Conservation (phyloP, 2,797 vertebrate species). For the Phoxinus dragarum region DNA sequence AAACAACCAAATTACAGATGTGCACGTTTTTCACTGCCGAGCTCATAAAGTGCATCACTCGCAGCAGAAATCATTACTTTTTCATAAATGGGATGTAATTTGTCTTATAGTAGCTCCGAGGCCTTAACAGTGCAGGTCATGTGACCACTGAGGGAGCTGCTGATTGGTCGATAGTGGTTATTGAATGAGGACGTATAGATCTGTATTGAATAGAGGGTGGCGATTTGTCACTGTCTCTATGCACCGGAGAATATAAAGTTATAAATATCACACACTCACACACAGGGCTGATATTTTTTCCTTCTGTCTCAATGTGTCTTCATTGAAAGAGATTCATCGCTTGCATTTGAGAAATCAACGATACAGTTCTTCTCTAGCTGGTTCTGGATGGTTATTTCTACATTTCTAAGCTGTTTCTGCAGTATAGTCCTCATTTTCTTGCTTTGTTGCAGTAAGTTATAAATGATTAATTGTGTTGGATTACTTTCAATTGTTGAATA, state of each 20-base stretch:
- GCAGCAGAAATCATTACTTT: constrained; percentile 81
- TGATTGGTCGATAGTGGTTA: constrained; percentile 65
- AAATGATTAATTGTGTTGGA: not conserved
- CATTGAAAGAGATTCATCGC: constrained; percentile 68
- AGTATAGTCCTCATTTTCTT: not conserved
- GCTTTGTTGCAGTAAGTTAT: not conserved
- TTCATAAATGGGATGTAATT: constrained; percentile 82
- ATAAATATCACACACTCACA: constrained; percentile 43
- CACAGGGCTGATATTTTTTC: constrained; percentile 45
- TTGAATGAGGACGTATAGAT: constrained; percentile 58
- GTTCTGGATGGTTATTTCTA: not conserved
- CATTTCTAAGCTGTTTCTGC: not conserved
- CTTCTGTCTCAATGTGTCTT: constrained; percentile 58
- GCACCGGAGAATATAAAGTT: constrained; percentile 52
- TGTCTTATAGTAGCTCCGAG: constrained; percentile 72
- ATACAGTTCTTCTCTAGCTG: not conserved
- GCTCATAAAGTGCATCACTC: constrained; percentile 74
- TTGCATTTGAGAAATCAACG: constrained; percentile 25
- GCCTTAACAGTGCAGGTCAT: constrained; percentile 72
- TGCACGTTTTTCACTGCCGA: constrained; percentile 55
- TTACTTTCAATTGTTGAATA: not conserved
- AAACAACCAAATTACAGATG: constrained; percentile 26
- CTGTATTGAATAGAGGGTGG: constrained; percentile 53
- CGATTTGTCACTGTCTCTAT: constrained; percentile 58
- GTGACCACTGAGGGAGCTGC: constrained; percentile 56